Conservation (phyloP, 2,113 vertebrate species). For the Stigmatopora argus region DNA sequence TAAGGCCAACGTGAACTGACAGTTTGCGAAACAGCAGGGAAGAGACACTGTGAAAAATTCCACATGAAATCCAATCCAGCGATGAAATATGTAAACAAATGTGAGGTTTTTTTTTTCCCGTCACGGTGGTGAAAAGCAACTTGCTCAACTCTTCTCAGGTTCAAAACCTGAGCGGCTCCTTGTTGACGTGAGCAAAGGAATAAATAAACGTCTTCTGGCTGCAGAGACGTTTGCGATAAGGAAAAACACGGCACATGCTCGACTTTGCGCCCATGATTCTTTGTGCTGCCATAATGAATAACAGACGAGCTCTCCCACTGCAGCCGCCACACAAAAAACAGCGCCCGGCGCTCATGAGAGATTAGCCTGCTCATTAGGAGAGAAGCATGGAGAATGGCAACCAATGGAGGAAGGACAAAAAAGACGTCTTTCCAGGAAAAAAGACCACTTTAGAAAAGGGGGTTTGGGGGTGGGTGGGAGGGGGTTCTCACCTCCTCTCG, state of each 20-base stretch:
- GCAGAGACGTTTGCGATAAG: constrained; percentile 29
- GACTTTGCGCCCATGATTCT: constrained; percentile 49
- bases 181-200: constrained; percentile 16
- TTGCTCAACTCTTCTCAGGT: constrained; percentile 4
- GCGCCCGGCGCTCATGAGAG: constrained; percentile 54
- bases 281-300: constrained; percentile 59
- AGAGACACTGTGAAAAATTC: not conserved
- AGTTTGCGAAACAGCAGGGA: not conserved
- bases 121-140: constrained; percentile 1
- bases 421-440: constrained; percentile 32
- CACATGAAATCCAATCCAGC: not conserved
- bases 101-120: not conserved
- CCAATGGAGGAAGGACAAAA: constrained; percentile 24
- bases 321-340: constrained; percentile 50
- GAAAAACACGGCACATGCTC: constrained; percentile 25
- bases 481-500: constrained; percentile 3
- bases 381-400: constrained; percentile 40
- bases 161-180: constrained; percentile 5
- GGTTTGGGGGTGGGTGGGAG: constrained; percentile 9
- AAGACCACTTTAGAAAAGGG: constrained; percentile 5
- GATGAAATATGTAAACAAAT: constrained; percentile 6
- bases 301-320: constrained; percentile 53
- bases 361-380: constrained; percentile 62
- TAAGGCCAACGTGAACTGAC: not conserved
- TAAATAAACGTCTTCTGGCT: constrained; percentile 12